These are phyloP conservation scores for Cerastis leucographa DNA, from an alignment of 2,888 invertebrate species.

Conservation along the genomic window DNA sequence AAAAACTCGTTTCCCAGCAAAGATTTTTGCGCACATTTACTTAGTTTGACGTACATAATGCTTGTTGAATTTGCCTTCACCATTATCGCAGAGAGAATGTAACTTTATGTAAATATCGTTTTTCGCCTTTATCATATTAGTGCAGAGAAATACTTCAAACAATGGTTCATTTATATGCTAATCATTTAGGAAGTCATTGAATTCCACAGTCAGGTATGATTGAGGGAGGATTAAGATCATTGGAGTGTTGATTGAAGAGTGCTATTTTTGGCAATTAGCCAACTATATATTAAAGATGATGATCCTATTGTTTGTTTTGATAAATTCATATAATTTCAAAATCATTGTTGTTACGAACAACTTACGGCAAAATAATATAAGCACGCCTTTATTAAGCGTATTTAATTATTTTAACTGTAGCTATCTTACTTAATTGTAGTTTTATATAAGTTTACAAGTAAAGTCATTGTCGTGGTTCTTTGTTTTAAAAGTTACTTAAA, in stretches of 20 bases:
- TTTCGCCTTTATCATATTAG: neutral
- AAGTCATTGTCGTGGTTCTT: neutral
- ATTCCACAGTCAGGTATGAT: neutral
- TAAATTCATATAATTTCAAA: neutral
- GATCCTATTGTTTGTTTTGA: neutral
- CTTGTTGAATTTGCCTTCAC: neutral
- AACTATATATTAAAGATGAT: neutral
- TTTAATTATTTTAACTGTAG: neutral
- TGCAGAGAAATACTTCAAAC: neutral
- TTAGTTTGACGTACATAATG: too few relatives aligned
- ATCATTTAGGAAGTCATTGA: neutral
- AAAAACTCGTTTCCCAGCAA: too few relatives aligned
- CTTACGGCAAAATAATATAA: neutral
- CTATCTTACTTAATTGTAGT: constrained; percentile 4
- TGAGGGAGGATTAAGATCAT: neutral
- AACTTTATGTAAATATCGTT: neutral
- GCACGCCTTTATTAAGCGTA: neutral
- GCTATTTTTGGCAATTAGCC: neutral
- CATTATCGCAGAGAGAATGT: neutral
- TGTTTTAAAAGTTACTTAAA: constrained; percentile 9
- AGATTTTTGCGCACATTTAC: too few relatives aligned
- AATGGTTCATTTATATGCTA: neutral
- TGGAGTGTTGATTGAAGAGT: neutral
- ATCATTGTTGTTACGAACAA: neutral
- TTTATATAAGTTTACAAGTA: neutral